phyloP scores from a whole-genome alignment of 2,888 invertebrate genomes.

The Athalia circularis region DNA sequence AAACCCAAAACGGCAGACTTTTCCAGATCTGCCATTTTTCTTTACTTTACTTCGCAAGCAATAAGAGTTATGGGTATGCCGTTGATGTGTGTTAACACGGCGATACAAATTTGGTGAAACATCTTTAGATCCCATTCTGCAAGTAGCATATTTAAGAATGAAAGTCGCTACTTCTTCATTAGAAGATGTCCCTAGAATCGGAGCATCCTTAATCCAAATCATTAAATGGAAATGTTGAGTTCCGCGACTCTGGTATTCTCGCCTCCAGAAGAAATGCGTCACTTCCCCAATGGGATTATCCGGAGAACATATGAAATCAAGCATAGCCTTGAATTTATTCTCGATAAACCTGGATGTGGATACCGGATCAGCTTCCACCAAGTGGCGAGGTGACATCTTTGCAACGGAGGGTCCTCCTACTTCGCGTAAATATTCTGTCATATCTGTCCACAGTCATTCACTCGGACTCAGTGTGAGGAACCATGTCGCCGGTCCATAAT shows the following conservation, averaged over 20 bases:
- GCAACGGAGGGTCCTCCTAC: slow-evolving; percentile 42
- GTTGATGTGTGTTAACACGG: slow-evolving; percentile 42
- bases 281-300: too few relatives aligned
- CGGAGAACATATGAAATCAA: slow-evolving; percentile 46
- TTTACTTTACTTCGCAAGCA: slow-evolving; percentile 52
- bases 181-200: too few relatives aligned
- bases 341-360: slow-evolving; percentile 62
- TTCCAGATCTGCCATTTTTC: slow-evolving; percentile 47
- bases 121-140: slow-evolving; percentile 51
- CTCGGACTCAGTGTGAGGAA: too few relatives aligned
- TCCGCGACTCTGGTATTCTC: too few relatives aligned
- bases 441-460: too few relatives aligned
- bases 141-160: slow-evolving; percentile 52
- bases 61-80: slow-evolving; percentile 41
- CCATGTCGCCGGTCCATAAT: too few relatives aligned
- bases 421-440: too few relatives aligned
- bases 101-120: slow-evolving; percentile 51
- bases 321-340: slow-evolving; percentile 45
- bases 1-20: slow-evolving; percentile 19
- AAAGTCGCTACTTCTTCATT: too few relatives aligned
- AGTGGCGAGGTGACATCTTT: slow-evolving; percentile 56
- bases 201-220: too few relatives aligned
- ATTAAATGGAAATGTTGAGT: too few relatives aligned
- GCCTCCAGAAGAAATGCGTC: too few relatives aligned
- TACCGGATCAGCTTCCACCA: slow-evolving; percentile 62